Percentiles rank a stretch among this genome's conserved stretches.
These are phyloP conservation scores for Opisthocomus hoazin DNA, from an alignment of 2,113 vertebrate species.

Conservation along the genomic window DNA sequence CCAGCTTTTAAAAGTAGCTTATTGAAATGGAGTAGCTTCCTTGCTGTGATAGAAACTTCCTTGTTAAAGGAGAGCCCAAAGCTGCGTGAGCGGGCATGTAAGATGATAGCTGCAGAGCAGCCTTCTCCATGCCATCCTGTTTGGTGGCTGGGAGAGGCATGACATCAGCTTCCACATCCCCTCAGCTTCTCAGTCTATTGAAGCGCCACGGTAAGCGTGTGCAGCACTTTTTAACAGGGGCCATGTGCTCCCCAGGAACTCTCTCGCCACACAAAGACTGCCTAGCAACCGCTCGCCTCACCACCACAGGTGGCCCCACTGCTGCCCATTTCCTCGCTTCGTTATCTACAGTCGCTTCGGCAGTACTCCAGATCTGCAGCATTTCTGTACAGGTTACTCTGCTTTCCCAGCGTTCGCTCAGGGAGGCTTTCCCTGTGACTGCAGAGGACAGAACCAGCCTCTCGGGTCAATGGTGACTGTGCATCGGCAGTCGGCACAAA, in stretches of 20 bases:
- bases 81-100: neutral
- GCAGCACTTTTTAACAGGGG: neutral
- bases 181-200: neutral
- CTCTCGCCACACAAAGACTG: neutral
- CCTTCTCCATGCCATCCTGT: neutral
- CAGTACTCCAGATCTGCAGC: neutral
- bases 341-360: neutral
- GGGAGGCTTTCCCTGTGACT: neutral
- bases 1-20: conserved; percentile 32
- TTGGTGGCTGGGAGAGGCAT: neutral
- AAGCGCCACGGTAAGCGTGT: neutral
- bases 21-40: conserved; percentile 55
- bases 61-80: neutral
- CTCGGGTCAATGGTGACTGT: neutral
- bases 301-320: neutral
- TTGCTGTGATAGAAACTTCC: conserved; percentile 47
- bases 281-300: neutral
- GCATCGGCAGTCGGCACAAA: neutral
- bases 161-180: neutral
- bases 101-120: neutral
- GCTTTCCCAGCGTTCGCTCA: neutral
- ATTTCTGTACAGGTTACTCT: neutral
- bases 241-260: neutral
- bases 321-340: neutral
- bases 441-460: neutral